Conservation (phyloP, 1,140 invertebrate species). For the Drosophila sturtevanti region DNA sequence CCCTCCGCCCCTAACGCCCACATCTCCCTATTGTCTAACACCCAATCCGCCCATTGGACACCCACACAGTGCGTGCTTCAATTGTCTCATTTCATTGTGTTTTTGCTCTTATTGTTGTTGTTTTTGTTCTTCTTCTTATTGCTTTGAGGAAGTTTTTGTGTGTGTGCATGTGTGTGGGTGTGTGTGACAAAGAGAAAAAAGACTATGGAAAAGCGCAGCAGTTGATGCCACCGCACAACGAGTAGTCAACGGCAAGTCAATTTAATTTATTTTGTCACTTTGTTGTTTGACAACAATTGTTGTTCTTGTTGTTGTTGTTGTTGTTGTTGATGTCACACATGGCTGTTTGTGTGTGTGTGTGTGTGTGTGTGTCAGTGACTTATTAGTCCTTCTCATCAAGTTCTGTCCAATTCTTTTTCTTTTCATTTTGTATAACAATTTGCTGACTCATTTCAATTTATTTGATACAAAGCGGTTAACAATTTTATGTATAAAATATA, state of each 20-base stretch:
- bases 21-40: conserved; percentile 36
- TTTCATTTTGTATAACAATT: conserved; percentile 7
- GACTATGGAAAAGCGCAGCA: conserved; percentile 66
- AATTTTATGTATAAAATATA: not conserved
- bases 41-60: not conserved
- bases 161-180: conserved; percentile 18
- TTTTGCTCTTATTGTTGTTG: conserved; percentile 2
- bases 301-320: conserved; percentile 32
- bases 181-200: conserved; percentile 9
- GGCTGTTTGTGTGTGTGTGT: not conserved
- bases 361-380: conserved; percentile 45
- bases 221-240: conserved; percentile 37
- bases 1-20: no score
- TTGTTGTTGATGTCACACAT: conserved; percentile 32
- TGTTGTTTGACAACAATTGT: conserved; percentile 67
- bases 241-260: conserved; percentile 58
- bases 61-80: conserved; percentile 34
- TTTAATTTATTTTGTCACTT: conserved; percentile 80
- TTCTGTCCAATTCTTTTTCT: conserved; percentile 10
- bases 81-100: conserved; percentile 66
- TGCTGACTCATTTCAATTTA: conserved; percentile 78
- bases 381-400: conserved; percentile 31
- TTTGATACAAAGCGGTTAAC: conserved; percentile 31
- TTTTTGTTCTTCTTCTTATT: conserved; percentile 5
- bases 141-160: conserved; percentile 2